Base-by-base conservation (phyloP, 2,888 invertebrate genomes). In the Platycnemis pennipes region DNA sequence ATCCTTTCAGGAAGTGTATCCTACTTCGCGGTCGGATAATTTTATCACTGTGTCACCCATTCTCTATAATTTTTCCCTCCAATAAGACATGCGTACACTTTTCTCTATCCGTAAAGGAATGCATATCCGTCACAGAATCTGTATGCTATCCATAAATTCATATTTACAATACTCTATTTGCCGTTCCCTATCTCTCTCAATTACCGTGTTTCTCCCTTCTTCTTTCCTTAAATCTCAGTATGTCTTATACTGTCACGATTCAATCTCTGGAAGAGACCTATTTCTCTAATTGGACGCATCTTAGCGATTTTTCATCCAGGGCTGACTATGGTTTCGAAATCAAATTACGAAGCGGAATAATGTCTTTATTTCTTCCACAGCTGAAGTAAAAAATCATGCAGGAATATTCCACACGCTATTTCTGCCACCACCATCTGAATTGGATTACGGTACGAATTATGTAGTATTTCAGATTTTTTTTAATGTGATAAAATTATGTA, bases 251-350 rank as follows among this genome's bases (percentile, higher is more conserved):
- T 46, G n/a, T 63, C 46, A 46, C 49, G 26, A 8, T 63, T 63
- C 63, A 63, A 26, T n/a, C n/a, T 63, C 63, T n/a, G n/a, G 63
- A 3, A 19, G 63, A n/a, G 89, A 19, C 56, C 56, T 56, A 26
- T 89, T 89, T 53, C 89, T 89, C 89, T 89, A 56, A 56, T 56
- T 56, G 56, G 42, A 89, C 56, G 89, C 56, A 89, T 89, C 37
- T 89, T 22, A 31, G 37, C 89, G 56, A 89, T 56, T 89, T 89
- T 89, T 89, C 89, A 56, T 26, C 89, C 89, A 2, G 56, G 56
- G 89, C 42, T 89, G 89, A 56, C 56, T 89, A 56, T 19, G 89
- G 56, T 89, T 56, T 56, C 88, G 46, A n/a, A 88, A n/a, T n/a
- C 26, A 46, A 26, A 31, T 19, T 45, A 26, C 22, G 45, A n/a